phyloP scores from a whole-genome alignment of 2,888 invertebrate genomes.

The Melitaea athalia region DNA sequence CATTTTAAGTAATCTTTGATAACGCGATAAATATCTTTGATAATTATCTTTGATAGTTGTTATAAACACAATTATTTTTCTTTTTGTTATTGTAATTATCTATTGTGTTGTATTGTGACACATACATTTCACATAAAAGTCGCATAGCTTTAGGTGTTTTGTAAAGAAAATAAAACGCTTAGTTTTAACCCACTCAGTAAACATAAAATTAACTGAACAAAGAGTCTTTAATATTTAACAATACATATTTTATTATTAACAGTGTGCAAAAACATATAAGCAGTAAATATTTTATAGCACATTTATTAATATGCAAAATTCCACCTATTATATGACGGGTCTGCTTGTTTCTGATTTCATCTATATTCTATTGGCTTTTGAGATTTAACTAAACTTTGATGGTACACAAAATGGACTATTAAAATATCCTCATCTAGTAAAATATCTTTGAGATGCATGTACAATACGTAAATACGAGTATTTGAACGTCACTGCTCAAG shows the following conservation, averaged over 20 bases:
- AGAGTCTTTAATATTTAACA: slow-evolving; percentile 30
- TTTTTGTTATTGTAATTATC: slow-evolving; percentile 30
- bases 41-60: no score
- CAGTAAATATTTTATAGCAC: background rate
- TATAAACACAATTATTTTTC: slow-evolving; percentile 16
- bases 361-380: background rate
- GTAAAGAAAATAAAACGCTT: slow-evolving; percentile 20
- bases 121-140: background rate
- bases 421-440: slow-evolving; percentile 2
- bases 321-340: background rate
- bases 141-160: slow-evolving; percentile 16
- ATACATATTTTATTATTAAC: slow-evolving; percentile 16
- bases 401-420: background rate
- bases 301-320: background rate
- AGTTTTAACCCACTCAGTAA: slow-evolving; percentile 24
- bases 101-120: slow-evolving; percentile 19
- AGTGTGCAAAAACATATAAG: background rate
- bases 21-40: no score
- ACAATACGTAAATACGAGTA: slow-evolving; percentile 22
- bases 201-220: slow-evolving; percentile 31
- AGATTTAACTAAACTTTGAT: background rate
- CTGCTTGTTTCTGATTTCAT: background rate
- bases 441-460: slow-evolving; percentile 9
- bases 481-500: slow-evolving; percentile 40
- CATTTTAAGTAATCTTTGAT: no score